Conservation (phyloP, 1,140 invertebrate species). For the Wiebesia pumilae region DNA sequence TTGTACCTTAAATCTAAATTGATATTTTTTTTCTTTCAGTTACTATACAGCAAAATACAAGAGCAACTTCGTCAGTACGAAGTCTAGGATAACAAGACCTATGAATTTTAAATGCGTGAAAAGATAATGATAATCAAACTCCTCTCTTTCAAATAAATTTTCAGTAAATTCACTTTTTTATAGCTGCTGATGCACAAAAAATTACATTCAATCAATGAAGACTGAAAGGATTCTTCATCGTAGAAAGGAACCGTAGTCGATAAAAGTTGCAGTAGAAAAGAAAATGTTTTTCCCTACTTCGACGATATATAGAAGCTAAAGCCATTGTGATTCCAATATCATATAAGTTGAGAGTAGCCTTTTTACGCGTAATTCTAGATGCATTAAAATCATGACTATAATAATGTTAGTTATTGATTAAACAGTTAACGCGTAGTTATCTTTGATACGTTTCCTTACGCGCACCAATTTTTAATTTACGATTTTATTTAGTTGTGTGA, state of each 20-base stretch:
- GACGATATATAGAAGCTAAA: background rate
- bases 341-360: slow-evolving; percentile 10
- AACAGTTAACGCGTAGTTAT: slow-evolving; percentile 3
- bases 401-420: background rate
- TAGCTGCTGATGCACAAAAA: slow-evolving; percentile 34
- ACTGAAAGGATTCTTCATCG: slow-evolving; percentile 22
- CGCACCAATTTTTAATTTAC: background rate
- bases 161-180: background rate
- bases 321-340: slow-evolving; percentile 21
- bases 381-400: background rate
- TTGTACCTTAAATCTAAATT: slow-evolving; percentile 8
- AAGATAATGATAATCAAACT: background rate
- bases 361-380: slow-evolving; percentile 1
- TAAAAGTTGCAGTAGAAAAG: background rate
- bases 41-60: slow-evolving; percentile 68
- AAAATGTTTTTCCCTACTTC: slow-evolving; percentile 37
- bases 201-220: slow-evolving; percentile 30
- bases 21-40: slow-evolving; percentile 52
- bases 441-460: background rate
- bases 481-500: background rate
- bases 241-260: background rate
- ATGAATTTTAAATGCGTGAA: background rate
- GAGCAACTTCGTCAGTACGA: slow-evolving; percentile 66
- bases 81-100: slow-evolving; percentile 52
- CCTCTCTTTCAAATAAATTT: background rate